phyloP scores from a whole-genome alignment of 1,140 invertebrate species.

The Leucophenga varia region DNA sequence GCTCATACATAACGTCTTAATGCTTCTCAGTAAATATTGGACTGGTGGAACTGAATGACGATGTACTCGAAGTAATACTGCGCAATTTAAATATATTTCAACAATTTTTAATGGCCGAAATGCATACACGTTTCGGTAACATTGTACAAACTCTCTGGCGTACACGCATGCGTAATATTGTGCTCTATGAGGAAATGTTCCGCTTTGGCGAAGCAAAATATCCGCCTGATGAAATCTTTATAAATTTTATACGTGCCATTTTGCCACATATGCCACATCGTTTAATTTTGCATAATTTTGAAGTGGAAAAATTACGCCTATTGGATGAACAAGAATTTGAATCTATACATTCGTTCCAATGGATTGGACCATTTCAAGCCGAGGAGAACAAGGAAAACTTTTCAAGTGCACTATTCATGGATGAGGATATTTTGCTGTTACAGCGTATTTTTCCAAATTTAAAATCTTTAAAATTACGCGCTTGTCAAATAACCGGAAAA shows the following conservation, averaged over 20 bases:
- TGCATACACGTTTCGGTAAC: constrained; percentile 29
- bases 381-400: constrained; percentile 4
- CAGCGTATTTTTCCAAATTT: constrained; percentile 30
- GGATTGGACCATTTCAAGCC: constrained; percentile 11
- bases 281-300: constrained; percentile 26
- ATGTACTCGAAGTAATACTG: constrained; percentile 38
- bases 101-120: constrained; percentile 32
- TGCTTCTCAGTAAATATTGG: constrained; percentile 6
- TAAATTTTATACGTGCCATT: constrained; percentile 26
- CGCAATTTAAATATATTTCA: constrained; percentile 32
- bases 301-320: constrained; percentile 28
- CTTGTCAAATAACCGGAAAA: constrained; percentile 38
- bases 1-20: too few species aligned
- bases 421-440: constrained; percentile 38
- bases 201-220: background rate
- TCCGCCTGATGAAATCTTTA: constrained; percentile 16
- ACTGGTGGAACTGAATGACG: constrained; percentile 37
- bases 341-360: constrained; percentile 24
- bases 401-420: constrained; percentile 24
- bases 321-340: constrained; percentile 18
- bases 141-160: constrained; percentile 38
- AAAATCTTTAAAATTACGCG: constrained; percentile 26
- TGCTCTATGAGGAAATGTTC: constrained; percentile 24
- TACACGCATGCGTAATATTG: constrained; percentile 30
- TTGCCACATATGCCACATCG: constrained; percentile 28